A percentile compares a stretch with the other conserved stretches of the same genome.
phyloP scores from a whole-genome alignment of 1,140 invertebrate genomes.

The Steinernema khuongi region DNA sequence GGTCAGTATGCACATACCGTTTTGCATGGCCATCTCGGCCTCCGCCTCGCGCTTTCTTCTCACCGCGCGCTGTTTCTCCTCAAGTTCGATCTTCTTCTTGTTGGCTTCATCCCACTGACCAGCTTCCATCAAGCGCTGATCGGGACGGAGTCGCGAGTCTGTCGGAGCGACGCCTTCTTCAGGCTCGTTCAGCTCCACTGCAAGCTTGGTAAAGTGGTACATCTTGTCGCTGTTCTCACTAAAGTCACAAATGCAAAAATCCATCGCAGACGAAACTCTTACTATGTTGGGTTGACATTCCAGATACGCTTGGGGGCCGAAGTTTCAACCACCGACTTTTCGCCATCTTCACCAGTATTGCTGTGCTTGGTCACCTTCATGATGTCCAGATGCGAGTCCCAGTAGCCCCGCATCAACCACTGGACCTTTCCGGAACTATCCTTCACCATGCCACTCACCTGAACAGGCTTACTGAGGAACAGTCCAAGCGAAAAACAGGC shows the following conservation, averaged over 20 bases:
- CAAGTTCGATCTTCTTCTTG: constrained; percentile 75
- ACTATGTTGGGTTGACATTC: constrained; percentile 73
- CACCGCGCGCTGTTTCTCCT: constrained; percentile 79
- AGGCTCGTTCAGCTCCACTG: constrained; percentile 91
- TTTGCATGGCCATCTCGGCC: constrained; percentile 47
- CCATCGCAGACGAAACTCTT: constrained; percentile 60
- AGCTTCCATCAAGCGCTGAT: constrained; percentile 95
- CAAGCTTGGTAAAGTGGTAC: constrained; percentile 89
- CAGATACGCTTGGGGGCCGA: constrained; percentile 76
- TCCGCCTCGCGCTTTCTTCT: constrained; percentile 57
- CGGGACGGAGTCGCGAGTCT: constrained; percentile 85
- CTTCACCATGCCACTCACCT: constrained; percentile 71
- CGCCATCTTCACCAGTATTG: constrained; percentile 63
- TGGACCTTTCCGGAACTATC: constrained; percentile 66
- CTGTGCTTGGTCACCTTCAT: constrained; percentile 74
- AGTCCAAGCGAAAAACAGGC: neutral
- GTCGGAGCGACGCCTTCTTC: constrained; percentile 89
- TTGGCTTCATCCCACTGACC: constrained; percentile 94
- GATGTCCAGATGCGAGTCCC: constrained; percentile 90
- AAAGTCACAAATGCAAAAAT: neutral
- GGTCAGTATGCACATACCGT: constrained; percentile 29
- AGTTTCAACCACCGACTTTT: constrained; percentile 82
- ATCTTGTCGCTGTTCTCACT: constrained; percentile 70
- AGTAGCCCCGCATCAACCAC: constrained; percentile 82
- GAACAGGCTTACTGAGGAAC: neutral